phyloP scores from a whole-genome alignment of 1,140 invertebrate genomes.

The Ylistrum balloti region DNA sequence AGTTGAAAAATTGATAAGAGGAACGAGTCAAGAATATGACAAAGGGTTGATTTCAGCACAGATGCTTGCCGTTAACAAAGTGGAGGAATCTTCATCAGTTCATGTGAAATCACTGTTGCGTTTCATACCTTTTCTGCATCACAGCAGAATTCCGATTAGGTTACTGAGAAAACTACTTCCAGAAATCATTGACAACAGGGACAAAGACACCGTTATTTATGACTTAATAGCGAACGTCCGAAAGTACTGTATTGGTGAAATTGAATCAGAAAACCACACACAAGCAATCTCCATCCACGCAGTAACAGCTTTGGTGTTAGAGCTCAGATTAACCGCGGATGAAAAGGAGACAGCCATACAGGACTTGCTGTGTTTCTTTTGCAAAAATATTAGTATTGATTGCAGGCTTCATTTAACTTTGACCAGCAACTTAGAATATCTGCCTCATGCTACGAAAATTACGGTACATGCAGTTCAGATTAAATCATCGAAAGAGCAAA shows the following conservation, averaged over 20 bases:
- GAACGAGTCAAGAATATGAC: neutral
- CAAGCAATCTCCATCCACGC: neutral
- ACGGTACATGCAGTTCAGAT: neutral
- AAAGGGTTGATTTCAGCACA: neutral
- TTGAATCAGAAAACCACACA: neutral
- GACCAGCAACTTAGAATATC: neutral
- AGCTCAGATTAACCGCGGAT: neutral
- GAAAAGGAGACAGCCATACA: neutral
- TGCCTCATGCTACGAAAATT: neutral
- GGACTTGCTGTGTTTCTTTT: neutral
- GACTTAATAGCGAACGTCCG: neutral
- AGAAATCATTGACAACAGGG: neutral
- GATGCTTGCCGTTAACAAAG: neutral
- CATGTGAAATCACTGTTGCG: neutral
- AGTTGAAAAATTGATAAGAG: neutral
- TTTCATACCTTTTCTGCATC: conserved; percentile 13
- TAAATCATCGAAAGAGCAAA: neutral
- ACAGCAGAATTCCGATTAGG: neutral
- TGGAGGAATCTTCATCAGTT: neutral
- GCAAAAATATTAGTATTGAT: neutral
- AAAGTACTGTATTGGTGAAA: conserved; percentile 28
- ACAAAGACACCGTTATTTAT: neutral
- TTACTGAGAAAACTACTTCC: neutral
- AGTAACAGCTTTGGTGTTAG: neutral
- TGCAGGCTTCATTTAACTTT: conserved; percentile 18